Evolutionary conservation across 2,888 invertebrate genomes (phyloP).

Genomic region (Cataglyphis albicans): DNA sequence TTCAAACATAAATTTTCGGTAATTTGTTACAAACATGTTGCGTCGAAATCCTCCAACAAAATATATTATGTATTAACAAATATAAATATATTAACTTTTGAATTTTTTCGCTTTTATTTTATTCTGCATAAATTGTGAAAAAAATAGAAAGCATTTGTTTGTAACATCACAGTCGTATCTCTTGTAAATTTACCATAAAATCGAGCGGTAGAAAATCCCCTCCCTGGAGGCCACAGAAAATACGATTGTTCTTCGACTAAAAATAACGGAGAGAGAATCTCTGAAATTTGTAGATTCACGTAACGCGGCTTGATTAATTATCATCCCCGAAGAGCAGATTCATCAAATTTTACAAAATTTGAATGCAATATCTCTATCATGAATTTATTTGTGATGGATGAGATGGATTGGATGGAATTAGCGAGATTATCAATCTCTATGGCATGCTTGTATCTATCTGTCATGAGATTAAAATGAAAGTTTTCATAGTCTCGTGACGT

Average conservation of each 20-base stretch:
- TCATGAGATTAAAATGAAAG: neutral
- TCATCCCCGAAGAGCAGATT: neutral
- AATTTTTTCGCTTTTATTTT: neutral
- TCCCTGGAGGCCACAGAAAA: neutral
- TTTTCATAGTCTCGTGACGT: neutral
- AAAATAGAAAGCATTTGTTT: neutral
- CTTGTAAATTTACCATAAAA: conserved; percentile 35
- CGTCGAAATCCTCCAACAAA: neutral
- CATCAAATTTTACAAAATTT: conserved; percentile 23
- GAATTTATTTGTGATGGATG: conserved; percentile 20
- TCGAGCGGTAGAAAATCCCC: neutral
- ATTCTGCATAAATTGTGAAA: neutral
- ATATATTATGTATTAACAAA: neutral
- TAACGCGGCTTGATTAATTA: conserved; percentile 38
- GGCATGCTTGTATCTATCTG: neutral
- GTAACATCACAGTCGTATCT: neutral
- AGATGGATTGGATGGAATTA: conserved; percentile 21
- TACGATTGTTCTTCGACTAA: conserved; percentile 31
- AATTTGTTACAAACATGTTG: neutral
- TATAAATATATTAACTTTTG: neutral
- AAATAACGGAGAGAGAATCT: conserved; percentile 1
- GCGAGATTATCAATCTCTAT: conserved; percentile 20
- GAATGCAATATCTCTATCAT: neutral
- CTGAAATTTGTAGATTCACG: neutral
- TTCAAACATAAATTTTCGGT: neutral